Percentiles rank a stretch among this genome's conserved stretches.
Conservation (phyloP, 2,888 invertebrate genomes). For the Clepsis dumicolana region DNA sequence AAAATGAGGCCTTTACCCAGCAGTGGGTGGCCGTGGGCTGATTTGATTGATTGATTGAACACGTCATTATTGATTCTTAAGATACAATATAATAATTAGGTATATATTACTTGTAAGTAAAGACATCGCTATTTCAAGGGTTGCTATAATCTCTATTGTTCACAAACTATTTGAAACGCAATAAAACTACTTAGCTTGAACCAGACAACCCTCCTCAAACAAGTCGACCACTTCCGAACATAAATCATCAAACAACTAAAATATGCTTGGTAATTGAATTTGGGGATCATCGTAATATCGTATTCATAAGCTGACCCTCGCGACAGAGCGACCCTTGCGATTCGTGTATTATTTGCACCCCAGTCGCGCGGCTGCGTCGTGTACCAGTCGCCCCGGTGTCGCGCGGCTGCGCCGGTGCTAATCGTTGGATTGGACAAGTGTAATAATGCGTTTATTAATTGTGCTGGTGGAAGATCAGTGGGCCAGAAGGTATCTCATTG, state of each 20-base stretch:
- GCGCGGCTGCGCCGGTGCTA: constrained; percentile 1
- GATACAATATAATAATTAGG: too few species aligned
- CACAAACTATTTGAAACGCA: not conserved
- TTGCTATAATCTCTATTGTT: not conserved
- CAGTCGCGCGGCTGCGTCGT: not conserved
- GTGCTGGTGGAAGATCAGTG: not conserved
- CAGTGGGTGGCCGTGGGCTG: too few species aligned
- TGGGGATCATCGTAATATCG: constrained; percentile 33
- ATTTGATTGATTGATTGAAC: too few species aligned
- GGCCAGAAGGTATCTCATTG: not conserved
- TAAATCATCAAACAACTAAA: constrained; percentile 37
- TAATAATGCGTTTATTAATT: constrained; percentile 19
- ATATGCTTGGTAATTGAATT: constrained; percentile 36
- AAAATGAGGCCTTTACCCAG: too few species aligned
- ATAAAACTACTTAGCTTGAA: not conserved
- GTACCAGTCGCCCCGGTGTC: not conserved
- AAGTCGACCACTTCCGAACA: constrained; percentile 16
- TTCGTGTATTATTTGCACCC: not conserved
- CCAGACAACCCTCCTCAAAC: constrained; percentile 8
- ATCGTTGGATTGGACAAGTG: not conserved
- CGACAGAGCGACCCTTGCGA: not conserved
- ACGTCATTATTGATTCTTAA: too few species aligned
- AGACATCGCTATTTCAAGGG: too few species aligned
- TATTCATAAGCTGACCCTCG: constrained; percentile 35
- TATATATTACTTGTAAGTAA: too few species aligned